Conservation (phyloP, 2,797 vertebrate genomes). For the Chiroxiphia lanceolata region DNA sequence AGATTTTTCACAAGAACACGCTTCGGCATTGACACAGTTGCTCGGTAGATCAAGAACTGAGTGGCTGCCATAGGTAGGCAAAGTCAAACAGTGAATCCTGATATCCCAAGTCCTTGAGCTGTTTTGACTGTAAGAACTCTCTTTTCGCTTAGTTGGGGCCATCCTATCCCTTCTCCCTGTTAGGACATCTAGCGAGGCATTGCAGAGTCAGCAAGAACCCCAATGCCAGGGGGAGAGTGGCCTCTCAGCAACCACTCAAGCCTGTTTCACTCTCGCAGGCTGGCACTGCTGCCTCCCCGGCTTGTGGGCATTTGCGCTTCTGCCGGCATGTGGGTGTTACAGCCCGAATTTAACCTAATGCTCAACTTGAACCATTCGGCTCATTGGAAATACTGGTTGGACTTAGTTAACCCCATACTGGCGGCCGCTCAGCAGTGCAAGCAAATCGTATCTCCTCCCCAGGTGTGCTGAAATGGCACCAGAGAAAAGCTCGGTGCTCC, state of each 20-base stretch:
- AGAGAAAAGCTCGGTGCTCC: rapidly evolving
- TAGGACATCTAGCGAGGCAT: neutral
- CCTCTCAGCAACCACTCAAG: neutral
- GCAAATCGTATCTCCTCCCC: neutral
- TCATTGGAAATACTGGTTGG: no score
- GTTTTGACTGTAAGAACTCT: neutral
- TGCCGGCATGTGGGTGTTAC: no score
- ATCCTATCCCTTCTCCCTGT: neutral
- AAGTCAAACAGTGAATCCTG: neutral
- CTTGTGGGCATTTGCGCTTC: no score
- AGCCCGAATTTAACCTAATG: neutral
- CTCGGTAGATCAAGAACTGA: neutral
- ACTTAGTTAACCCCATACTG: neutral
- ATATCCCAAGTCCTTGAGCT: neutral
- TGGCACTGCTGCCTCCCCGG: neutral
- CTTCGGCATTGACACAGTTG: neutral
- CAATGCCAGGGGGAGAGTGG: neutral
- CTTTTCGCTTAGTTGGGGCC: neutral
- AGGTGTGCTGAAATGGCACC: no score
- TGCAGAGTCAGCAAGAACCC: neutral
- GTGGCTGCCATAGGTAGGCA: neutral
- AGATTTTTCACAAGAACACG: neutral
- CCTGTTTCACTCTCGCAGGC: neutral
- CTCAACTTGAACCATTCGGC: neutral
- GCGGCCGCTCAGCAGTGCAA: no score